Evolutionary conservation across 2,888 invertebrate genomes (phyloP).

Genomic region (Anoplius nigerrimus): DNA sequence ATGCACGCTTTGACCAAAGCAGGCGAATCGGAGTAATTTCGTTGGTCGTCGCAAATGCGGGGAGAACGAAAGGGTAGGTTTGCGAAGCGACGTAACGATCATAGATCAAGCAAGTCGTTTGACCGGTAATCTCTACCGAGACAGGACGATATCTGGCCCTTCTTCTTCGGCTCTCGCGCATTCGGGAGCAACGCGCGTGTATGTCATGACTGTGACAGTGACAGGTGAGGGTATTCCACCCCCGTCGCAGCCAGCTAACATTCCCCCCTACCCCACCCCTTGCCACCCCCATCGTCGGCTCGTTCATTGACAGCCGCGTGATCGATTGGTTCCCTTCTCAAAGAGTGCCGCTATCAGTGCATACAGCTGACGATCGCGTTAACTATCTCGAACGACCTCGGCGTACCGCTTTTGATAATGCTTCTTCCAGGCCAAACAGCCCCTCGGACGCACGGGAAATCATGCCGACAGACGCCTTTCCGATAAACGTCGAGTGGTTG

Average conservation of each 20-base stretch:
- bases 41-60: too few species aligned
- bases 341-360: slow-evolving; percentile 63
- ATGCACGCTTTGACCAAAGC: too few species aligned
- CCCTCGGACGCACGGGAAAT: too few species aligned
- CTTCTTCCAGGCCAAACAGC: too few species aligned
- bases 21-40: too few species aligned
- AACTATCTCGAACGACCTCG: slow-evolving; percentile 37
- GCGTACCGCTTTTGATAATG: too few species aligned
- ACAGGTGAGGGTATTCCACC: slow-evolving; percentile 57
- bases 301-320: slow-evolving; percentile 58
- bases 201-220: slow-evolving; percentile 48
- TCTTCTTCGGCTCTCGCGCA: slow-evolving; percentile 5
- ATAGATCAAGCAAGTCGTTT: slow-evolving; percentile 46
- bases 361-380: slow-evolving; percentile 37
- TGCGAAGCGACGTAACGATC: slow-evolving; percentile 12
- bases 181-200: slow-evolving; percentile 24
- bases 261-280: background rate
- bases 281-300: background rate
- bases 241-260: slow-evolving; percentile 8
- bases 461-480: too few species aligned
- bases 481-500: too few species aligned
- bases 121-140: slow-evolving; percentile 54
- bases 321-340: slow-evolving; percentile 60
- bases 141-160: slow-evolving; percentile 35
- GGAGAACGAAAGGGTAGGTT: too few species aligned